Evolutionary conservation across 2,113 vertebrate species (phyloP).

Genomic region (Cnemophilus loriae): DNA sequence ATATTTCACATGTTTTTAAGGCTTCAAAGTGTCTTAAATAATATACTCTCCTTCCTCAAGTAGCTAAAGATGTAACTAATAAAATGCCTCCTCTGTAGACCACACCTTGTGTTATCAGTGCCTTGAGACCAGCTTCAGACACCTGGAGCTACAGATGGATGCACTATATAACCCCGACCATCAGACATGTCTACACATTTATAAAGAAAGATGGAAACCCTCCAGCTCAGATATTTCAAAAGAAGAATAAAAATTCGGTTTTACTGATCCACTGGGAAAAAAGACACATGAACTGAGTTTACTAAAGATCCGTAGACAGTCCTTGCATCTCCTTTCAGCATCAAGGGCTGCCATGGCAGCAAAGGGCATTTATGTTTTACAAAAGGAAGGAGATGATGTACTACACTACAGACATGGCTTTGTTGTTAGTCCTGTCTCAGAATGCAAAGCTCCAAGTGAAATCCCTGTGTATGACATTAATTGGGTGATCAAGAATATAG

Average conservation of each 20-base stretch:
- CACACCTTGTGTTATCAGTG: conserved; percentile 60
- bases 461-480: background rate
- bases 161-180: conserved; percentile 19
- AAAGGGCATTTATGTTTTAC: background rate
- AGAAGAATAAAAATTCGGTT: conserved; percentile 33
- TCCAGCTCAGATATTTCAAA: conserved; percentile 46
- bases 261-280: conserved; percentile 6
- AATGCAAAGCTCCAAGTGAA: background rate
- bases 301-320: background rate
- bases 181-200: conserved; percentile 18
- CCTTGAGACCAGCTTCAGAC: conserved; percentile 47
- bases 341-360: background rate
- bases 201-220: conserved; percentile 29
- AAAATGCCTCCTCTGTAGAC: conserved; percentile 39
- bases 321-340: background rate
- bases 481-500: background rate
- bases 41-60: conserved; percentile 38
- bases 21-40: conserved; percentile 53
- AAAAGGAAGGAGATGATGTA: background rate
- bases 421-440: background rate
- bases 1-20: conserved; percentile 36
- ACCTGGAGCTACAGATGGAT: conserved; percentile 60
- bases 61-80: conserved; percentile 63
- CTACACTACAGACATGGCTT: background rate
- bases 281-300: conserved; percentile 36